Base-by-base conservation (phyloP, 2,888 invertebrate species). In the Thymelicus sylvestris region DNA sequence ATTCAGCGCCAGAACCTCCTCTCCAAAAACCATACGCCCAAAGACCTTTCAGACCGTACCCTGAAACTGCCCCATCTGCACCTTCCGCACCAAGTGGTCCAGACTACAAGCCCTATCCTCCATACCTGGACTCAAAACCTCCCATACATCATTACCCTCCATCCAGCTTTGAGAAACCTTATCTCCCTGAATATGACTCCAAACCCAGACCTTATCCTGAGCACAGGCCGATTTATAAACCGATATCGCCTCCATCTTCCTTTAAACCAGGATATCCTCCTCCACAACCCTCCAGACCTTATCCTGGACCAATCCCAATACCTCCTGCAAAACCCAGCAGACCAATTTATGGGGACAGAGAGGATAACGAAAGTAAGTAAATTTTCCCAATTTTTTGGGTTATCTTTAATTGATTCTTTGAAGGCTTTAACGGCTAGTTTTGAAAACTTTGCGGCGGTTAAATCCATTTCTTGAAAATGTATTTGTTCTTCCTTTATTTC, bases 321-420 rank as follows among this genome's bases (percentile, higher is more conserved):
- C 66, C 74, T 13, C 78, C 80, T 7, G 74, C 72, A 13, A 81
- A 76, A 72, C 86, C 87, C 12, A 52, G 57, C 0, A 72, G 74
- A 50, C 77, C 78, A 0, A 78, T 79, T 3, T 80, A 78, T 66
- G 80, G 70, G 39, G 70, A 70, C 15, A 59, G 80, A 60, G 70
- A 70, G 65, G 82, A 74, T 44, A 76, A 76, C 52, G 74, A 74
- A n/a, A 68, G 76, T 77, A 64, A 75, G 75, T 73, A 48, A 3
- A 5, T 5, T 31, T 31, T 3, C 4, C 31, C 31, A 31, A 31
- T 31, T 5, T 31, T 31, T 5, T 31, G 1, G 4, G 31, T 31
- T 2, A 31, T 3, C 31, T 31, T 3, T 5, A 31, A 31, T 31
- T 3, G 31, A 31, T 31, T 31, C 31, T 5, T 31, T 31, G 5